Evolutionary conservation across 2,888 invertebrate species (phyloP), one percentile per base, ranked within the genome.

Genomic region (Carabus problematicus): DNA sequence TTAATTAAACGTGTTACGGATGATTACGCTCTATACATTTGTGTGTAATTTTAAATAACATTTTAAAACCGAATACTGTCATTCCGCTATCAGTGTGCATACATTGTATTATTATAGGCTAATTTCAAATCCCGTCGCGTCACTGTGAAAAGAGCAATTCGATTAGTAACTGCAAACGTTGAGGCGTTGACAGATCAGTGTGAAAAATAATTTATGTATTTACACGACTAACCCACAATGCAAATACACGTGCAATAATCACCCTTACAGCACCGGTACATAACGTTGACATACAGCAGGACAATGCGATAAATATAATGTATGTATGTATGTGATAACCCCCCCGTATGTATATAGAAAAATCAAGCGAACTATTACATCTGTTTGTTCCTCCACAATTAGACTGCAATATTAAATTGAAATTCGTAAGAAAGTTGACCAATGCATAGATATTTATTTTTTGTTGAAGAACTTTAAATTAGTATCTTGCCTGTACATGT

Each of bases 131-230:
- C 19, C 52, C 9, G 14, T 9, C n/a, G 52, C 52, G 16, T 16
- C 8, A 16, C 3, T 52, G 14, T 52, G 14, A 66, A 66, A 66
- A 66, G 59, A 12, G 66, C 66, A 58, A 64, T 58, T 45, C 47
- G 63, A 18, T 52, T 52, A 52, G 16, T 52, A 52, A 9, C 14
- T 18, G n/a, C 16, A 8, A 52, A 9, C 41, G 14, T 47, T 49
- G 66, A 60, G 60, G 60, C 55, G 61, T 54, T 61, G 68, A 68
- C 68, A 68, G 43, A 43, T 68, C 16, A 18, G 42, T 18, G 54
- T 68, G 67, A 67, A 67, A 67, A 67, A 60, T 67, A 61, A 68
- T 68, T 60, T 68, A 68, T 68, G 40, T 68, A 68, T 59, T 67
- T 67, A 67, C 67, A 67, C 18, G 52, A 49, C 42, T 42, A 60